These are phyloP conservation scores for Ciconia nigra DNA, from an alignment of 2,797 vertebrate species.

Conservation along the genomic window DNA sequence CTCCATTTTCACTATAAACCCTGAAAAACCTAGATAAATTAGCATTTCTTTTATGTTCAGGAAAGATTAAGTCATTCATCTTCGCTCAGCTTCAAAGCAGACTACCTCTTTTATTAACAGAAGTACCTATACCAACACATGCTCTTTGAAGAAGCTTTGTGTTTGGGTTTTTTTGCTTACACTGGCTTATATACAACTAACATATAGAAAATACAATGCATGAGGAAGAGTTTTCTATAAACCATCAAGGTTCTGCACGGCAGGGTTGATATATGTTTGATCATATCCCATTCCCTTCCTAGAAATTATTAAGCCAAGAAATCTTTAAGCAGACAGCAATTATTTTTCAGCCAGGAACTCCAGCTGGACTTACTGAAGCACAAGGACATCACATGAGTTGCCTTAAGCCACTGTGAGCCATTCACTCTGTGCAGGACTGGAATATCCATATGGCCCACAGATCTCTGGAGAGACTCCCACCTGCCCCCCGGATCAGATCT, in stretches of 20 bases:
- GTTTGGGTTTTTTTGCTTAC: neutral
- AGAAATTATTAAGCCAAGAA: slow-evolving; percentile 29
- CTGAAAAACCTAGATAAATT: neutral
- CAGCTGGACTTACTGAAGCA: slow-evolving; percentile 13
- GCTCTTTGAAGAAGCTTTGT: neutral
- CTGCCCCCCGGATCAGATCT: neutral
- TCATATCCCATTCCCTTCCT: slow-evolving; percentile 7
- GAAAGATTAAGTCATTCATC: slow-evolving; percentile 10
- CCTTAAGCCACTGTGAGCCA: neutral
- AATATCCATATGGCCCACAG: neutral
- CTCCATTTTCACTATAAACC: neutral
- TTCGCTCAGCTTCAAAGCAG: neutral
- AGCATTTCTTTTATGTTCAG: slow-evolving; percentile 11
- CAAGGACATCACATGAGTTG: neutral
- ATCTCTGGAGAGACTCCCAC: neutral
- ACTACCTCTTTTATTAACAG: neutral
- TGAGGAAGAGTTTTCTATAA: neutral
- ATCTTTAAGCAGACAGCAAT: slow-evolving; percentile 37
- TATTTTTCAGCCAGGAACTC: slow-evolving; percentile 37
- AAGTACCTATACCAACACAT: neutral
- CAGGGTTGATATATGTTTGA: neutral
- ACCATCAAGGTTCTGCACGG: neutral
- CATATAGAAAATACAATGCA: neutral
- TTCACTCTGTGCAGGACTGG: neutral
- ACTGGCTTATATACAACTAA: neutral